Percentiles rank a stretch among this genome's conserved stretches.
Evolutionary conservation across 2,797 vertebrate genomes (phyloP).

Genomic region (Acestrorhynchus altus): DNA sequence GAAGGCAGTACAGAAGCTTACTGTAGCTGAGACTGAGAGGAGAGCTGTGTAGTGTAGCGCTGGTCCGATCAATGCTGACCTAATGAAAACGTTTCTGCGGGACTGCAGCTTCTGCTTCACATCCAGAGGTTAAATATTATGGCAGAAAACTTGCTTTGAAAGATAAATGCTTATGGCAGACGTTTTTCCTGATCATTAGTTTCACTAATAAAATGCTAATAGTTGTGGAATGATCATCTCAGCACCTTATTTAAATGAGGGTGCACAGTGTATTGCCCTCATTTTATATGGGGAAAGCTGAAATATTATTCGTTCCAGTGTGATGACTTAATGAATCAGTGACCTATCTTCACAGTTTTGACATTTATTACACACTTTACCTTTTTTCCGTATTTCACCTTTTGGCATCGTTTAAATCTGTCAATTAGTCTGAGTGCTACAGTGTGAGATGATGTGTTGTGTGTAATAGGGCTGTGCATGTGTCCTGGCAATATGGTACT

Average conservation of each 20-base stretch:
- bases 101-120: background rate
- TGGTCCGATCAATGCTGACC: background rate
- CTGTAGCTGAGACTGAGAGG: background rate
- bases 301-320: background rate
- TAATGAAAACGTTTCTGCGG: background rate
- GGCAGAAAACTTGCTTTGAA: background rate
- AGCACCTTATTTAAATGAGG: background rate
- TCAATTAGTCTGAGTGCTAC: no score
- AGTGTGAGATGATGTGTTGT: no score
- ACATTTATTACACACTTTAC: no score
- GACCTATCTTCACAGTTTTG: no score
- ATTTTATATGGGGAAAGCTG: no score
- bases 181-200: background rate
- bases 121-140: background rate
- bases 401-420: no score
- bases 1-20: no score
- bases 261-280: no score
- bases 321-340: no score
- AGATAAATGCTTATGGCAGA: background rate
- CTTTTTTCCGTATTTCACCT: no score
- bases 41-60: background rate
- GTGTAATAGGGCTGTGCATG: no score
- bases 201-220: background rate
- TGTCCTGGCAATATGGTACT: no score
- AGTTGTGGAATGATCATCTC: background rate